A percentile compares a stretch with the other conserved stretches of the same genome.
These are phyloP conservation scores for Polypedilum pembai DNA, from an alignment of 1,140 invertebrate genomes.

Conservation along the genomic window DNA sequence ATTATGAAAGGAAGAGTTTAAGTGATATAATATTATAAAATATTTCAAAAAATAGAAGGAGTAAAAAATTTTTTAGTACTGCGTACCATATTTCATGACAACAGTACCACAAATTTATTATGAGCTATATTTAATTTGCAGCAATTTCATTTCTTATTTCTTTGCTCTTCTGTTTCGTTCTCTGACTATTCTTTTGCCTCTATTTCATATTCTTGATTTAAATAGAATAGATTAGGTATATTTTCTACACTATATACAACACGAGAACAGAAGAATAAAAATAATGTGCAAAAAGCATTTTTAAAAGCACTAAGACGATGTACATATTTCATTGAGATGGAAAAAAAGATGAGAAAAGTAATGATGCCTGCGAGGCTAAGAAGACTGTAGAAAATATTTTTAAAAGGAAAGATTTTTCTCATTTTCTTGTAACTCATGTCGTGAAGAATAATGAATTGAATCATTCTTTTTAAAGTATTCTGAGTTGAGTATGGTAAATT, in stretches of 20 bases:
- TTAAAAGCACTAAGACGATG: too few relatives aligned
- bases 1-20: too few relatives aligned
- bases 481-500: not conserved
- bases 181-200: not conserved
- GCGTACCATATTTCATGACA: not conserved
- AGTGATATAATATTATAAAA: too few relatives aligned
- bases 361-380: constrained; percentile 1
- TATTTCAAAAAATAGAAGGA: not conserved
- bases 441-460: too few relatives aligned
- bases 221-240: not conserved
- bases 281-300: too few relatives aligned
- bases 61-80: not conserved
- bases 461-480: not conserved
- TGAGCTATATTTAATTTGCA: not conserved
- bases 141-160: not conserved
- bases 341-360: not conserved
- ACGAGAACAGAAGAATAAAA: too few relatives aligned
- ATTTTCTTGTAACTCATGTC: too few relatives aligned
- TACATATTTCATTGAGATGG: not conserved
- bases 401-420: not conserved
- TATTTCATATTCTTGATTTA: not conserved
- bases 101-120: not conserved
- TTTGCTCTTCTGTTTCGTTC: not conserved
- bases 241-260: too few relatives aligned
- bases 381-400: not conserved